Evolutionary conservation across 2,797 vertebrate species (phyloP), one percentile per base, ranked within the genome.

Genomic region (Hippocampus kuda): DNA sequence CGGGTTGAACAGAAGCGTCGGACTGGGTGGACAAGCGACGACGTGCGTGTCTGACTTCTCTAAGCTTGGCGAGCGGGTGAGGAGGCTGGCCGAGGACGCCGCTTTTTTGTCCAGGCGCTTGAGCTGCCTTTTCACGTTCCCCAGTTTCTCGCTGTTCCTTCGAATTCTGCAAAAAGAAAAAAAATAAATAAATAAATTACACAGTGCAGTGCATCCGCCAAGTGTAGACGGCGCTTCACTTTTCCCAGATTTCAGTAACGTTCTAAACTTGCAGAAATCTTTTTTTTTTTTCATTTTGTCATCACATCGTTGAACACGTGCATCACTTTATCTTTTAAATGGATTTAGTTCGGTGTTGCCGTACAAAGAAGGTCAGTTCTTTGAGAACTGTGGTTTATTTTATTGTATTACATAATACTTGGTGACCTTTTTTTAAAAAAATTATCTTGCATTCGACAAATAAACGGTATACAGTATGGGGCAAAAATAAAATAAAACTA

Each of bases 81-180:
- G 89, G 63, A 96, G 91, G 86, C 94, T 95, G 65, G 93, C 88
- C 0, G 93, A 91, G 64, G 94, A 96, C 0, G 88, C 91, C 0
- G 94, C 91, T 84, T 95, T 96, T 78, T 91, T 92, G 68, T 92
- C 91, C 75, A 95, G 90, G 13, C 89, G 91, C 81, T 93, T 92
- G 65, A 91, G 91, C 46, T 81, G 85, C 73, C 82, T 86, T n/a
- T 93, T 92, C 16, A 75, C 81, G 41, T 75, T 90, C 30, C 70
- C 72, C 49, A 91, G 80, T 44, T 92, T 93, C 72, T 94, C 93
- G n/a, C 93, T 95, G 85, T 93, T 93, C 76, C 93, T 89, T 3
- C 93, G 89, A 24, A 91, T 81, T 81, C 94, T 96, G 74, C 71
- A 34, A 61, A 2, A n/a, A 72, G 67, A 5, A 16, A 44, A 20